Percentiles rank a stretch among this genome's conserved stretches.
phyloP scores from a whole-genome alignment of 2,797 vertebrate genomes.

The Arremon brunneinucha region DNA sequence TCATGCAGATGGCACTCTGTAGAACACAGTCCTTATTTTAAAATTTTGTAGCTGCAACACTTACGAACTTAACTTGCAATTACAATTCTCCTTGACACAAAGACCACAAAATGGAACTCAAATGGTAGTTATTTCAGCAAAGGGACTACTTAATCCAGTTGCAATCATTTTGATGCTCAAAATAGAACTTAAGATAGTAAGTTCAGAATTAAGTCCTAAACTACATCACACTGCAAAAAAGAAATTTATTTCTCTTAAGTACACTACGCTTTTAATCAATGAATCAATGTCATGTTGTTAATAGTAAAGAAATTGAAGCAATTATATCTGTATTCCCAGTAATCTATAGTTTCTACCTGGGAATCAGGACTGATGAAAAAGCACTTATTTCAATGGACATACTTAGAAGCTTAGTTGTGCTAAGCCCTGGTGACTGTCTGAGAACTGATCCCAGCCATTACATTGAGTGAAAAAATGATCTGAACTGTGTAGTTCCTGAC shows the following conservation, averaged over 20 bases:
- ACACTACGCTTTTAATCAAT: not conserved
- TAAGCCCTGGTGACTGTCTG: not conserved
- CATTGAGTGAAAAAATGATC: not conserved
- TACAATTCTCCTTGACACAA: not conserved
- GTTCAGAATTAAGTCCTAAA: not conserved
- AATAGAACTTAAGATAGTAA: not conserved
- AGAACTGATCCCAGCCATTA: not conserved
- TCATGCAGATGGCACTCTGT: not conserved
- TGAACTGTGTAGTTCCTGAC: not conserved
- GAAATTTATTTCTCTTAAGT: not conserved
- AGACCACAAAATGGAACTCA: not conserved
- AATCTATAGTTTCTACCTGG: not conserved
- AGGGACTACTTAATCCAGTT: not conserved
- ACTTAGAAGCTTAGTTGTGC: not conserved
- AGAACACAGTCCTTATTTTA: not conserved
- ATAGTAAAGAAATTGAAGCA: not conserved
- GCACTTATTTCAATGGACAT: not conserved
- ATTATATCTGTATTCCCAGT: not conserved
- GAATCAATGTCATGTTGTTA: not conserved
- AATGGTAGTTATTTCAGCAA: not conserved
- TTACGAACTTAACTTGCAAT: not conserved
- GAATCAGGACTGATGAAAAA: not conserved
- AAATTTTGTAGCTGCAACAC: not conserved
- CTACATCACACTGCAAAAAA: not conserved
- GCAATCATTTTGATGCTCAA: not conserved